Percentiles rank a stretch among this genome's conserved stretches.
phyloP scores from a whole-genome alignment of 1,140 invertebrate species.

The Cyphomyrmex costatus region DNA sequence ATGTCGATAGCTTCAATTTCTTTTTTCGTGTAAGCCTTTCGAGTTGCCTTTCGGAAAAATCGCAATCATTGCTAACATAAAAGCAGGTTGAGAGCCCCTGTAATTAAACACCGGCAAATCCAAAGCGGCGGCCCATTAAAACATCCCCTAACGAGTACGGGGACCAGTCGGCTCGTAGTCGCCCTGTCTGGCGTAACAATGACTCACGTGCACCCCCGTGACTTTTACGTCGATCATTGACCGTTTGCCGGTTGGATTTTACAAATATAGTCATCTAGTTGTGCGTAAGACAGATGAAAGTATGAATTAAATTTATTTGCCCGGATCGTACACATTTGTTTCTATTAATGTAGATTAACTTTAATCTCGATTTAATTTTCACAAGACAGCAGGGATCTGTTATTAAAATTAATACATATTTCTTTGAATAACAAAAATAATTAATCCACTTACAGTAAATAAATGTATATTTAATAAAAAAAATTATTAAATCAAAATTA shows the following conservation, averaged over 20 bases:
- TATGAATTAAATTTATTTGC: neutral
- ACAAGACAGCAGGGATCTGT: too few species aligned
- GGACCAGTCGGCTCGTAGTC: conserved; percentile 71
- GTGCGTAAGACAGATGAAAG: neutral
- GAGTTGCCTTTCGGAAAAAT: neutral
- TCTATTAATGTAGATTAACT: too few species aligned
- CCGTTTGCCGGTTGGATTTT: conserved; percentile 56
- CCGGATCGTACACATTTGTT: neutral
- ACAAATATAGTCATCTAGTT: neutral
- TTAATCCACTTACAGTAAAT: too few species aligned
- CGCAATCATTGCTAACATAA: neutral
- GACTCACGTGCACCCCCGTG: conserved; percentile 75
- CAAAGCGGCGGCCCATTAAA: conserved; percentile 79
- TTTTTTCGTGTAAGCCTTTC: neutral
- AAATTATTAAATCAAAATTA: too few species aligned
- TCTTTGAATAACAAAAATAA: too few species aligned
- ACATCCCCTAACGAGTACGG: conserved; percentile 78
- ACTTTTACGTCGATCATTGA: conserved; percentile 74
- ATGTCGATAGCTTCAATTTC: neutral
- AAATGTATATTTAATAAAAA: too few species aligned
- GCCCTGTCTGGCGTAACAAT: conserved; percentile 79
- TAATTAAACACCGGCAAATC: conserved; percentile 81
- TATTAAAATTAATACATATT: too few species aligned
- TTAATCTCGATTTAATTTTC: too few species aligned
- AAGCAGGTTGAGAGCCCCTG: conserved; percentile 70